Evolutionary conservation across 2,797 vertebrate genomes (phyloP).

Genomic region (Aeoliscus strigatus): DNA sequence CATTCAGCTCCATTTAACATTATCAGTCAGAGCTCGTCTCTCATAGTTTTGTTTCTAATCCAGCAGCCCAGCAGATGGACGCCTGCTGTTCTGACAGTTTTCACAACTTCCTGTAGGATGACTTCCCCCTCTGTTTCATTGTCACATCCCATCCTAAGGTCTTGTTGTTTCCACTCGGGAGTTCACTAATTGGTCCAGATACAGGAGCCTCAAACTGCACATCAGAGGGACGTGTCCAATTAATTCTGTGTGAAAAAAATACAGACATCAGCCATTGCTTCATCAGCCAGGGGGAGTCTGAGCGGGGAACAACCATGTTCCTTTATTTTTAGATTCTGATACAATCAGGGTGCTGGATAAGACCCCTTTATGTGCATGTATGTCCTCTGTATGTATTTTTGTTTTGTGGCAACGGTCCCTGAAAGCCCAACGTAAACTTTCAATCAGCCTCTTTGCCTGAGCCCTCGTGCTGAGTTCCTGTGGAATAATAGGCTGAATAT

Average conservation of each 20-base stretch:
- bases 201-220: constrained; percentile 55
- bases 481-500: constrained; percentile 63
- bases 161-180: constrained; percentile 53
- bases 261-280: constrained; percentile 51
- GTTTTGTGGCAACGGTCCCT: constrained; percentile 16
- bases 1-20: constrained; percentile 26
- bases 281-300: constrained; percentile 23
- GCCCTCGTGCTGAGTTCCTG: constrained; percentile 42
- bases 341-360: constrained; percentile 19
- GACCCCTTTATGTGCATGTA: constrained; percentile 4
- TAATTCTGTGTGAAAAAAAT: constrained; percentile 48
- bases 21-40: constrained; percentile 18
- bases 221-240: constrained; percentile 63
- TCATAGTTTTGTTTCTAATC: constrained; percentile 41
- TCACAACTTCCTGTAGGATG: neutral
- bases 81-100: constrained; percentile 33
- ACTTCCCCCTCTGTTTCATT: constrained; percentile 16
- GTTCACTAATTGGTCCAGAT: constrained; percentile 67
- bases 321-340: constrained; percentile 17
- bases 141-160: constrained; percentile 20
- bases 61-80: constrained; percentile 19
- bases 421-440: constrained; percentile 56
- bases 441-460: constrained; percentile 59
- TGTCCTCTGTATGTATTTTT: constrained; percentile 8
- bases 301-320: neutral